phyloP scores from a whole-genome alignment of 1,140 invertebrate genomes.

The Papilio dardanus region DNA sequence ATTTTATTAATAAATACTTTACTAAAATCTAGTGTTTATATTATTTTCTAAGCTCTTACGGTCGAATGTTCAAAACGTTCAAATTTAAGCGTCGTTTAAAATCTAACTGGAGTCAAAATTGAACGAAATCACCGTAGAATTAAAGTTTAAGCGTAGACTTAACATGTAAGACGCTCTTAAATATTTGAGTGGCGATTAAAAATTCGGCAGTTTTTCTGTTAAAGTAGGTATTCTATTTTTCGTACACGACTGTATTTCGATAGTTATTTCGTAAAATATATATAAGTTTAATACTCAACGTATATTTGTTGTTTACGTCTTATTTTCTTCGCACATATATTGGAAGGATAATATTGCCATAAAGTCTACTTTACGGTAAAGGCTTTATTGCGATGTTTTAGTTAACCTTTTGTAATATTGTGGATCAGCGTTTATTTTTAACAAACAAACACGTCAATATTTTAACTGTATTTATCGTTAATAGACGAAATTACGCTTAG shows the following conservation, averaged over 20 bases:
- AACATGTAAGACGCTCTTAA: too few species aligned
- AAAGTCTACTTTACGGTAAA: conserved; percentile 20
- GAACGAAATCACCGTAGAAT: too few species aligned
- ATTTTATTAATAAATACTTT: background rate
- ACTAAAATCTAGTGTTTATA: background rate
- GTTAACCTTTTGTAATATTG: conserved; percentile 18
- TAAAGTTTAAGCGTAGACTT: too few species aligned
- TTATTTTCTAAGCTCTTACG: too few species aligned
- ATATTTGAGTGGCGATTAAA: too few species aligned
- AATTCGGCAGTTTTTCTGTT: too few species aligned
- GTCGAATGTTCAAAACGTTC: too few species aligned
- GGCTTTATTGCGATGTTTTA: conserved; percentile 11
- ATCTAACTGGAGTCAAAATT: too few species aligned
- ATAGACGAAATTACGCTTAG: background rate
- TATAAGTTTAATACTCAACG: conserved; percentile 2
- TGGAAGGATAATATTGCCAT: conserved; percentile 19
- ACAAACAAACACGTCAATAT: background rate
- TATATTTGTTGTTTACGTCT: conserved; percentile 6
- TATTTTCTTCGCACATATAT: conserved; percentile 4
- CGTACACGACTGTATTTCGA: background rate
- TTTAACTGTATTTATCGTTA: background rate
- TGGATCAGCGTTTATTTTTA: conserved; percentile 12
- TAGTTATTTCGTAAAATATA: background rate
- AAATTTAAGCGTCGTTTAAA: too few species aligned
- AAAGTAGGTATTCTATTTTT: too few species aligned